Conservation (phyloP, 1,140 invertebrate genomes). For the Lepidurus couesii region DNA sequence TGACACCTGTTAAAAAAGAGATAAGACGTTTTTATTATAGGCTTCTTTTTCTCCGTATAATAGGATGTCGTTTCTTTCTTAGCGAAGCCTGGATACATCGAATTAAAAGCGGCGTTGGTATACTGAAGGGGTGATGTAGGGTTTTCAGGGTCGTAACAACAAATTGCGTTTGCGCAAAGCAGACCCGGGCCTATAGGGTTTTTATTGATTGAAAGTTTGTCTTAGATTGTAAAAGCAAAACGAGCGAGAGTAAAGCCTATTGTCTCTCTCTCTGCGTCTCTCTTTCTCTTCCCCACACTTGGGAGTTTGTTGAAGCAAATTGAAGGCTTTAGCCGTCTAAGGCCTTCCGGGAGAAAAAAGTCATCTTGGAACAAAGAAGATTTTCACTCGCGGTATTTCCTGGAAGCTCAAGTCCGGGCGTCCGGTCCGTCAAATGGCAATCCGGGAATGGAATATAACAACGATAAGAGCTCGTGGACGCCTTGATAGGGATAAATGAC, state of each 20-base stretch:
- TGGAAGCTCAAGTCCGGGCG: constrained; percentile 20
- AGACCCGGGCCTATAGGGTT: constrained; percentile 2
- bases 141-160: neutral
- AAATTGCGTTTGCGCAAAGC: neutral
- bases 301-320: neutral
- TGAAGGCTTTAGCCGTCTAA: neutral
- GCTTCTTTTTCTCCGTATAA: neutral
- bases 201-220: constrained; percentile 22
- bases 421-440: constrained; percentile 6
- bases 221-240: constrained; percentile 16
- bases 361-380: neutral
- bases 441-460: neutral
- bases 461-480: neutral
- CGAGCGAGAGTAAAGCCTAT: neutral
- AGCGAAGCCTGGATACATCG: neutral
- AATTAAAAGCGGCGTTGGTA: neutral
- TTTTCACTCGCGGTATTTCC: constrained; percentile 12
- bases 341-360: neutral
- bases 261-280: neutral
- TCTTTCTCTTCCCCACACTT: neutral
- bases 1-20: neutral
- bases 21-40: neutral
- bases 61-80: neutral
- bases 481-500: constrained; percentile 19
- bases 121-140: neutral